These are phyloP conservation scores for Drosophila neocordata DNA, from an alignment of 1,140 invertebrate species.

Conservation along the genomic window DNA sequence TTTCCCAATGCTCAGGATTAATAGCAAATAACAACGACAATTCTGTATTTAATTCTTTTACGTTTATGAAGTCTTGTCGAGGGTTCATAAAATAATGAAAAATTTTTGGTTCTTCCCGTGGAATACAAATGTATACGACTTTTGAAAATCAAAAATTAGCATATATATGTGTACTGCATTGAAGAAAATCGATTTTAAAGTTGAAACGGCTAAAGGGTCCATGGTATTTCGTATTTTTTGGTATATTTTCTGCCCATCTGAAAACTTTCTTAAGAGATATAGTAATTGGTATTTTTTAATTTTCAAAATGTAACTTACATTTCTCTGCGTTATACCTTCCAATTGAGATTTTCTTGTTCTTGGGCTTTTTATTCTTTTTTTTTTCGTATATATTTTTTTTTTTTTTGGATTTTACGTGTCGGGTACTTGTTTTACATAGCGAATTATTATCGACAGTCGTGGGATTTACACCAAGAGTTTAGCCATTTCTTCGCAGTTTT, in stretches of 20 bases:
- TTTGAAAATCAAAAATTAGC: background rate
- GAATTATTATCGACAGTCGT: background rate
- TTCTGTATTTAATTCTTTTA: background rate
- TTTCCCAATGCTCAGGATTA: constrained; percentile 51
- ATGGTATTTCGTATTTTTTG: background rate
- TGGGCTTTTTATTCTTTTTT: background rate
- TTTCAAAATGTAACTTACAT: background rate
- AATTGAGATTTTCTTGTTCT: background rate
- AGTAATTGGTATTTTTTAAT: background rate
- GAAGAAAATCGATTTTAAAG: background rate
- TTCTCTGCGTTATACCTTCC: background rate
- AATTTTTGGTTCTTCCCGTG: background rate
- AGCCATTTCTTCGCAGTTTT: background rate
- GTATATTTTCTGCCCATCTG: background rate
- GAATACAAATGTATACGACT: background rate
- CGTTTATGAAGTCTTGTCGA: background rate
- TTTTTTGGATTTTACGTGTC: background rate
- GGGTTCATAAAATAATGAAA: background rate
- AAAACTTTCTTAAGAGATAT: background rate
- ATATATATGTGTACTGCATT: background rate
- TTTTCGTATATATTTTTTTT: background rate
- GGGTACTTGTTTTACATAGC: background rate
- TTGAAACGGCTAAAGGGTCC: background rate
- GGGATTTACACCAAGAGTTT: background rate
- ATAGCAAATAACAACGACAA: background rate